These are phyloP conservation scores for Poecilobothrus nobilitatus DNA, from an alignment of 2,888 invertebrate genomes.

Conservation along the genomic window DNA sequence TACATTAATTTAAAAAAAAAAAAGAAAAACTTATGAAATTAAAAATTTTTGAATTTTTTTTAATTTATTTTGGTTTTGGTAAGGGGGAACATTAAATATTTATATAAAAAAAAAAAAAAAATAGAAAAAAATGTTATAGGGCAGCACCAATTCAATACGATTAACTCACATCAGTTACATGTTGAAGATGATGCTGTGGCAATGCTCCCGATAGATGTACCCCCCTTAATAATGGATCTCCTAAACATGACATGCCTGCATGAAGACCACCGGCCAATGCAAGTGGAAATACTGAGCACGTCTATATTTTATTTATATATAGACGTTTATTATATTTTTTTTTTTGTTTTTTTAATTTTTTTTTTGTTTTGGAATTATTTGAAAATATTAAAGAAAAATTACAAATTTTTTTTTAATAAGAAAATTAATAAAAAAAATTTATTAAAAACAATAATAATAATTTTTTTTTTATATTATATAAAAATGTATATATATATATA, in stretches of 20 bases:
- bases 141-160: constrained; percentile 6
- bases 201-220: constrained; percentile 44
- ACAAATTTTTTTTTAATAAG: constrained; percentile 23
- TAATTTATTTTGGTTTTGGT: neutral
- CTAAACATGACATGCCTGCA: constrained; percentile 45
- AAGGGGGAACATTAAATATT: constrained; percentile 6
- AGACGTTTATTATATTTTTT: constrained; percentile 13
- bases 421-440: neutral
- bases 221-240: constrained; percentile 46
- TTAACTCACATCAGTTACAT: constrained; percentile 45
- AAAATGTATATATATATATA: no score
- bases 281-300: constrained; percentile 46
- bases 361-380: constrained; percentile 23
- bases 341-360: constrained; percentile 19
- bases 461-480: no score
- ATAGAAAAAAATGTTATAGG: neutral
- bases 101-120: neutral
- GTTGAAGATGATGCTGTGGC: constrained; percentile 46
- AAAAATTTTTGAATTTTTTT: no score
- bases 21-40: neutral
- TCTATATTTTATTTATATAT: constrained; percentile 31
- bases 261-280: constrained; percentile 46
- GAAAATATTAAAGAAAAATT: constrained; percentile 25
- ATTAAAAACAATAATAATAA: neutral
- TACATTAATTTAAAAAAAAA: neutral